Base-by-base conservation (phyloP, 2,797 vertebrate genomes). In the Lacerta bilineata region DNA sequence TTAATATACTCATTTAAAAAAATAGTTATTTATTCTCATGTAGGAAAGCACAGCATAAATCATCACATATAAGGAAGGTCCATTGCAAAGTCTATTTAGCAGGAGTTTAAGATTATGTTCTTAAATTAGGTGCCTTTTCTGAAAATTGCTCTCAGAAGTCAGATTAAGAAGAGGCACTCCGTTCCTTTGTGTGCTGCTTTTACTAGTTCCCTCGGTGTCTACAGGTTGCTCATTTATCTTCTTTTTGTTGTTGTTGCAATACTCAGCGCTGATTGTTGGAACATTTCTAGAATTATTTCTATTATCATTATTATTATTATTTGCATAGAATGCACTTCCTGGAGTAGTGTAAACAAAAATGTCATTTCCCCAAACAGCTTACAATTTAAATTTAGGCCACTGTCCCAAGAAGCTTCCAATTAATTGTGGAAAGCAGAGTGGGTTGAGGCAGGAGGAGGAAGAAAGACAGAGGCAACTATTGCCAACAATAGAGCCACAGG, bases 21-120 rank as follows among this genome's bases (percentile, higher is more conserved):
- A 74, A 69, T 23, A 43, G 23, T 43, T 64, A 23, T 78, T 82
- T 27, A n/a, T 79, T 85, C 4, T 64, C 74, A 18, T 66, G 77
- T 5, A 71, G 69, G 36, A 86, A 89, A 86, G 7, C 11, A n/a
- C 79, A 41, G 92, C 87, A 87, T 39, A 46, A 68, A 71, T 74
- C 71, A 23, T 86, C 55, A 2, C 10, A 71, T 17, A 17, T 39
- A 75, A 25, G 68, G 11, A 90, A 79, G 23, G 39, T 68, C 36
- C 29, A 50, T 25, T 25, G 25, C 84, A 80, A 59, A 68, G 83
- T 83, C 33, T 59, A n/a, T 59, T 3, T 0, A 86, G 15, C 18
- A 41, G 39, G 64, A 20, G 5, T 5, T 80, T 69, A 36, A 39
- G 75, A 8, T 36, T 39, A 64, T 43, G 27, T 46, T 68, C 64